phyloP scores from a whole-genome alignment of 2,797 vertebrate genomes.

The Platalea minor region DNA sequence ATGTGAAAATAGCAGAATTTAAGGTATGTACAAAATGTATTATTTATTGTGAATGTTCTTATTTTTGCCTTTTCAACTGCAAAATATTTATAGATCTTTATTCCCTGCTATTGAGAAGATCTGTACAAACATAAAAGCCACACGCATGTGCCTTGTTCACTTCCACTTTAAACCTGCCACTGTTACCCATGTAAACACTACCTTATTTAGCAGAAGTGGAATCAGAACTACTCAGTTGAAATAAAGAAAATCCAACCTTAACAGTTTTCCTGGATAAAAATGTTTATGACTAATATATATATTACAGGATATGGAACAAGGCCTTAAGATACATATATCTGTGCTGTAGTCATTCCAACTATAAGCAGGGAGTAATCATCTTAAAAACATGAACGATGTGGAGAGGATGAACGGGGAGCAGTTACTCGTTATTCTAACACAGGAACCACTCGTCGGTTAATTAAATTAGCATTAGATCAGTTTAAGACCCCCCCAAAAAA shows the following conservation, averaged over 20 bases:
- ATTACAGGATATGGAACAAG: background rate
- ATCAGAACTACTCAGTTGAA: background rate
- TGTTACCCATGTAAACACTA: background rate
- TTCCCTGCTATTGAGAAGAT: background rate
- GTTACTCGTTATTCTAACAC: background rate
- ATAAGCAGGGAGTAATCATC: background rate
- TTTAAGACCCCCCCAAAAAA: background rate
- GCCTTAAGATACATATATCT: background rate
- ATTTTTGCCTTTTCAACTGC: background rate
- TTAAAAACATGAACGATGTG: background rate
- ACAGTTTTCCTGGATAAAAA: background rate
- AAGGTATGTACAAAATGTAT: background rate
- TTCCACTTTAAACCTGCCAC: background rate
- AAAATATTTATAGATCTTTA: background rate
- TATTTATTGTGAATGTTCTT: background rate
- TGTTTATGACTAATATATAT: background rate
- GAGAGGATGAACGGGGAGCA: background rate
- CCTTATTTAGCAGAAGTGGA: background rate
- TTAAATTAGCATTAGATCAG: background rate
- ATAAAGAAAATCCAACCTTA: background rate
- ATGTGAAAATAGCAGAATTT: too few relatives aligned
- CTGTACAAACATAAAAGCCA: background rate
- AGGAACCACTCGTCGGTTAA: background rate
- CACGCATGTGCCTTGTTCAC: background rate
- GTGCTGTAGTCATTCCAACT: background rate